Conservation (phyloP, 2,113 vertebrate species). For the Machaerirhynchus nigripectus region DNA sequence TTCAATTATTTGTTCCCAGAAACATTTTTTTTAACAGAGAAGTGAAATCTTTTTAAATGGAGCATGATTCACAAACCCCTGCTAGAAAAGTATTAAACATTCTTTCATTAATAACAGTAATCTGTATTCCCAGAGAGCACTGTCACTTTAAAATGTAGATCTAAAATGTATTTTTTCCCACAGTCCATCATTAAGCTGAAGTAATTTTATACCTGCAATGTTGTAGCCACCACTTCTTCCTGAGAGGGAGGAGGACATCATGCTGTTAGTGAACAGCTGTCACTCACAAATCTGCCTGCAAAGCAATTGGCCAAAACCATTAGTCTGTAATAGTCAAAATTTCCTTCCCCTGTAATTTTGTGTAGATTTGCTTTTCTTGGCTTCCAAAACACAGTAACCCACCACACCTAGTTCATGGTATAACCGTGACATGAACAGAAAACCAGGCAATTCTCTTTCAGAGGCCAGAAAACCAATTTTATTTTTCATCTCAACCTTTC, state of each 20-base stretch:
- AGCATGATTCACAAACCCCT: conserved; percentile 58
- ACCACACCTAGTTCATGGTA: conserved; percentile 9
- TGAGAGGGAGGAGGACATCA: conserved; percentile 53
- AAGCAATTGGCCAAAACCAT: conserved; percentile 61
- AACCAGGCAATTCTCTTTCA: conserved; percentile 27
- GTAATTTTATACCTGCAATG: conserved; percentile 38
- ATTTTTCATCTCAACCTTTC: conserved; percentile 43
- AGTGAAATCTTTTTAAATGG: conserved; percentile 42
- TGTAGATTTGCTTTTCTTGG: conserved; percentile 66
- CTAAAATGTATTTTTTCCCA: not conserved
- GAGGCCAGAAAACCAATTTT: not conserved
- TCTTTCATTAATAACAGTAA: conserved; percentile 69
- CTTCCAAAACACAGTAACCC: conserved; percentile 66
- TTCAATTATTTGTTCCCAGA: conserved; percentile 64
- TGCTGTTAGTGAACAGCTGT: conserved; percentile 69
- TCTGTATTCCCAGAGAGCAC: conserved; percentile 39
- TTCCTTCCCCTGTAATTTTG: conserved; percentile 76
- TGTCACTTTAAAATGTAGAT: conserved; percentile 60
- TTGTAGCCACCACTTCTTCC: conserved; percentile 32
- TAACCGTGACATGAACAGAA: conserved; percentile 5
- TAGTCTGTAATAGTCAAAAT: conserved; percentile 77
- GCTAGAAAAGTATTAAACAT: conserved; percentile 66
- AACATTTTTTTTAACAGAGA: conserved; percentile 26
- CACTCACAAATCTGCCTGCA: conserved; percentile 71
- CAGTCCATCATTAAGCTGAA: conserved; percentile 52